A percentile compares a stretch with the other conserved stretches of the same genome.
Conservation (phyloP, 2,888 invertebrate species). For the Bombylius major region DNA sequence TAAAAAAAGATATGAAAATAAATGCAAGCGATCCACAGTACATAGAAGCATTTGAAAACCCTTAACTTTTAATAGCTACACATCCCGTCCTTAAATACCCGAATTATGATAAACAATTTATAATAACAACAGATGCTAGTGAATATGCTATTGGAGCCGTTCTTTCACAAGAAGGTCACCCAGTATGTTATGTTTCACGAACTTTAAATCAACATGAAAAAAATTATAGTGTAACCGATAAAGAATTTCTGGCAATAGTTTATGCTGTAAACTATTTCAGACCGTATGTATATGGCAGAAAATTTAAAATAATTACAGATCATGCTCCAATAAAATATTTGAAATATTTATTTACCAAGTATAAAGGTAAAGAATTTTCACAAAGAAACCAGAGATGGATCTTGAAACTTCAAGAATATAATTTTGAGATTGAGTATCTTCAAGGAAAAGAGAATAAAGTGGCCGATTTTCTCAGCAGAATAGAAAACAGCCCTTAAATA, state of each 20-base stretch:
- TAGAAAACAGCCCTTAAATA: too few relatives aligned
- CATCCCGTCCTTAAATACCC: slow-evolving; percentile 3
- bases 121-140: slow-evolving; percentile 6
- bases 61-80: neutral
- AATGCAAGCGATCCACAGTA: neutral
- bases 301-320: neutral
- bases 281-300: neutral
- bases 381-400: too few relatives aligned
- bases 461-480: too few relatives aligned
- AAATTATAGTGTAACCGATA: neutral
- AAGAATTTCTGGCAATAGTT: neutral
- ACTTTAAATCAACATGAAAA: neutral
- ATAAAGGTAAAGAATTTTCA: too few relatives aligned
- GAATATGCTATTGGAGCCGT: slow-evolving; percentile 8
- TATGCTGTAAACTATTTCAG: slow-evolving; percentile 2
- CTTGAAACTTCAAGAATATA: too few relatives aligned
- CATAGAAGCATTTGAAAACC: slow-evolving; percentile 11
- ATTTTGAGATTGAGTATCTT: too few relatives aligned
- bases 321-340: too few relatives aligned
- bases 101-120: slow-evolving; percentile 3
- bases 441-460: too few relatives aligned
- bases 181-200: neutral
- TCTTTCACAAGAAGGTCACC: slow-evolving; percentile 4
- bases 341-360: too few relatives aligned
- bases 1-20: neutral